Evolutionary conservation across 1,140 invertebrate species (phyloP).

Genomic region (Macrobrachium rosenbergii): DNA sequence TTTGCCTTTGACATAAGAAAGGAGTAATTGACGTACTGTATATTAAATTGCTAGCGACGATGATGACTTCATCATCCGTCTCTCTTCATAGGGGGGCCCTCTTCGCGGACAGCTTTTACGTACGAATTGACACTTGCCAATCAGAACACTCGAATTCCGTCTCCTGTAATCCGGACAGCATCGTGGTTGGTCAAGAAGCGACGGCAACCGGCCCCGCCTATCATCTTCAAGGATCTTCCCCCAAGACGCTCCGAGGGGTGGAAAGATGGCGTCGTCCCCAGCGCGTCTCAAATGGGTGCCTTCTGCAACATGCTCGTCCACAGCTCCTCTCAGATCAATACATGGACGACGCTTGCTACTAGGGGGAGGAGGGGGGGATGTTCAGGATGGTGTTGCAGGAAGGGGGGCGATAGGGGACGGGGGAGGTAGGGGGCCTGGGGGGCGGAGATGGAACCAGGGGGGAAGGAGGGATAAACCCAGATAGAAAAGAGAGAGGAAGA

Average conservation of each 20-base stretch:
- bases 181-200: no score
- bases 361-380: background rate
- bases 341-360: background rate
- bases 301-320: background rate
- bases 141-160: no score
- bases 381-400: background rate
- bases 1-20: no score
- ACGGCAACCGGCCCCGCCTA: no score
- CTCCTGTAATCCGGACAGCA: no score
- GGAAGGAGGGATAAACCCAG: background rate
- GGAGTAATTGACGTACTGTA: no score
- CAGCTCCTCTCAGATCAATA: slow-evolving; percentile 32
- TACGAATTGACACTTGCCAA: no score
- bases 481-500: background rate
- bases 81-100: no score
- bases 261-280: slow-evolving; percentile 20
- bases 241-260: background rate
- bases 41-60: no score
- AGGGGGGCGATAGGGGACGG: background rate
- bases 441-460: background rate
- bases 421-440: background rate
- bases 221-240: background rate
- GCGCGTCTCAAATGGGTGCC: background rate
- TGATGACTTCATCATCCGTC: no score
- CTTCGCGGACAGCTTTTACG: no score